These are phyloP conservation scores for Drosophila quadrilineata DNA, from an alignment of 1,140 invertebrate genomes.

Conservation along the genomic window DNA sequence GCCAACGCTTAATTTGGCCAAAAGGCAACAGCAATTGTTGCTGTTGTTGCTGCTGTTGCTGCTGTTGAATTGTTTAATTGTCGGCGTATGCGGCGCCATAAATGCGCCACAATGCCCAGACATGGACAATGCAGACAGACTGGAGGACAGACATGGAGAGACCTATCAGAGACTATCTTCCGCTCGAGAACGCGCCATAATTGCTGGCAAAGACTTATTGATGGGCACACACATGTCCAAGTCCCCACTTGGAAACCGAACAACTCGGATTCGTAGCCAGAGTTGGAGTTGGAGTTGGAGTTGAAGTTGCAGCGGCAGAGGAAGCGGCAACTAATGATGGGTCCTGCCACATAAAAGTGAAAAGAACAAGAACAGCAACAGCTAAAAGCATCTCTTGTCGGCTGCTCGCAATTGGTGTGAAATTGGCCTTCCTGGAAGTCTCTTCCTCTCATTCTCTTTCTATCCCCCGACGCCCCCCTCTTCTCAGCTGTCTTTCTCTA, in stretches of 20 bases:
- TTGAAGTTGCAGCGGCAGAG: too few relatives aligned
- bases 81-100: slow-evolving; percentile 73
- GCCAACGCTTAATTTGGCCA: slow-evolving; percentile 65
- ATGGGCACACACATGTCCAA: slow-evolving; percentile 33
- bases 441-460: too few relatives aligned
- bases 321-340: slow-evolving; percentile 60
- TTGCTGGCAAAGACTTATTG: slow-evolving; percentile 42
- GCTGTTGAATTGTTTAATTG: slow-evolving; percentile 69
- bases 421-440: slow-evolving; percentile 70
- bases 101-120: slow-evolving; percentile 61
- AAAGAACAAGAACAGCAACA: slow-evolving; percentile 52
- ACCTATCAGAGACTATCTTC: slow-evolving; percentile 6
- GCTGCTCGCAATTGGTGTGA: slow-evolving; percentile 64
- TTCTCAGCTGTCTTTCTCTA: too few relatives aligned
- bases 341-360: slow-evolving; percentile 55
- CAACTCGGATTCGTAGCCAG: slow-evolving; percentile 2
- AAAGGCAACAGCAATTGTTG: slow-evolving; percentile 60
- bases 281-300: too few relatives aligned
- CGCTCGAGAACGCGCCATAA: slow-evolving; percentile 39
- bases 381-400: slow-evolving; percentile 3
- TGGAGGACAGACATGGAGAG: background rate
- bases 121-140: slow-evolving; percentile 5
- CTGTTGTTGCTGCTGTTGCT: slow-evolving; percentile 17
- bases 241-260: background rate
- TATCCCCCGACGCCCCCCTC: too few relatives aligned